These are phyloP conservation scores for Mallateleia sp. DNA, from an alignment of 2,888 invertebrate genomes.

Conservation along the genomic window DNA sequence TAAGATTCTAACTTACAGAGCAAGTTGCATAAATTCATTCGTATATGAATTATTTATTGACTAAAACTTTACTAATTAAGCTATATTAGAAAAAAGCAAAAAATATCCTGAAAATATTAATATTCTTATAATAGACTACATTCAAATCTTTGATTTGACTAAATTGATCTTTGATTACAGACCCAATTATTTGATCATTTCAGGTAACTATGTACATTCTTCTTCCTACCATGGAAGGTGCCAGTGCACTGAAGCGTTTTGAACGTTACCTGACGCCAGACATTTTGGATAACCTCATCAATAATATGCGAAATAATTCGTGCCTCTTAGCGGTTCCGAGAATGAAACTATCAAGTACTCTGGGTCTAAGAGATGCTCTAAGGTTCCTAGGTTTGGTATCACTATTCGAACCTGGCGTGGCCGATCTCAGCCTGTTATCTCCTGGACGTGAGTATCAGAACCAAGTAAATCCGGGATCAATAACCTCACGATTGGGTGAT, in stretches of 20 bases:
- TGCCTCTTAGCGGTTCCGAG: slow-evolving; percentile 93
- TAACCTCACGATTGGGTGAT: no score
- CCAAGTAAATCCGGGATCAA: slow-evolving; percentile 26
- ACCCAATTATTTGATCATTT: no score
- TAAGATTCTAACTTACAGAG: no score
- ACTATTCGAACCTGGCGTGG: slow-evolving; percentile 91
- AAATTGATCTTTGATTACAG: no score
- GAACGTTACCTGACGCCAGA: slow-evolving; percentile 90
- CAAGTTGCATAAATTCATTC: not conserved
- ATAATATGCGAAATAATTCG: slow-evolving; percentile 89
- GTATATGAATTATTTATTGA: no score
- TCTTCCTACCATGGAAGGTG: slow-evolving; percentile 91
- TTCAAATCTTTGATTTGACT: no score
- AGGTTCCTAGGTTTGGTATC: slow-evolving; percentile 91
- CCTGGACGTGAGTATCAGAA: slow-evolving; percentile 87
- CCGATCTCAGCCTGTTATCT: slow-evolving; percentile 93
- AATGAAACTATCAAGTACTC: slow-evolving; percentile 92
- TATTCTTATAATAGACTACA: no score
- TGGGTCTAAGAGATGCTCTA: slow-evolving; percentile 91
- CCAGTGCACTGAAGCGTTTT: slow-evolving; percentile 90
- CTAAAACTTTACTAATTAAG: no score
- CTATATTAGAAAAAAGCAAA: no score
- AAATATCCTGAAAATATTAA: no score
- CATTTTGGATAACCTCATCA: slow-evolving; percentile 90
- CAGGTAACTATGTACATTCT: slow-evolving; percentile 92